phyloP scores from a whole-genome alignment of 2,113 vertebrate species.

The Alethe diademata region DNA sequence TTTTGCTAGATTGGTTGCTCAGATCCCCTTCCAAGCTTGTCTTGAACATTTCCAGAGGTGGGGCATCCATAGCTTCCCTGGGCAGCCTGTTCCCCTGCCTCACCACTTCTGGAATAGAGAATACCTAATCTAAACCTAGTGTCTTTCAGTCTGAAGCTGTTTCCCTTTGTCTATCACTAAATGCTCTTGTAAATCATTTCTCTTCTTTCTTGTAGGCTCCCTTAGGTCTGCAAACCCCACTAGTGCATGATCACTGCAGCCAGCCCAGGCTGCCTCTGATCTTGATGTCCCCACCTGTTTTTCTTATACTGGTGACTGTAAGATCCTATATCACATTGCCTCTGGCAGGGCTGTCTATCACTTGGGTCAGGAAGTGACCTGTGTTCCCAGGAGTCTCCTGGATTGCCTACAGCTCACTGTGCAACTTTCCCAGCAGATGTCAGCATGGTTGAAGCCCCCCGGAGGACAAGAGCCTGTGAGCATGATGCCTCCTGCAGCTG shows the following conservation, averaged over 20 bases:
- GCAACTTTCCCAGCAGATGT: neutral
- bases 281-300: neutral
- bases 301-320: no score
- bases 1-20: neutral
- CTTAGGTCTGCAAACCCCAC: neutral
- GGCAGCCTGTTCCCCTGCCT: neutral
- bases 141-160: neutral
- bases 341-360: neutral
- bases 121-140: neutral
- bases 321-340: neutral
- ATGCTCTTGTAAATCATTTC: neutral
- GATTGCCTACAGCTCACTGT: neutral
- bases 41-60: neutral
- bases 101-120: neutral
- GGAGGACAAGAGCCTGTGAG: neutral
- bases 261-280: neutral
- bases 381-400: neutral
- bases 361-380: neutral
- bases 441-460: rapidly evolving
- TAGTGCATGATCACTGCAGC: neutral
- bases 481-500: neutral
- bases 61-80: neutral
- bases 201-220: neutral
- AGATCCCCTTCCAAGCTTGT: neutral
- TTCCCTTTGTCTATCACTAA: neutral